phyloP scores from a whole-genome alignment of 2,113 vertebrate genomes.

The Gymnorhina tibicen region DNA sequence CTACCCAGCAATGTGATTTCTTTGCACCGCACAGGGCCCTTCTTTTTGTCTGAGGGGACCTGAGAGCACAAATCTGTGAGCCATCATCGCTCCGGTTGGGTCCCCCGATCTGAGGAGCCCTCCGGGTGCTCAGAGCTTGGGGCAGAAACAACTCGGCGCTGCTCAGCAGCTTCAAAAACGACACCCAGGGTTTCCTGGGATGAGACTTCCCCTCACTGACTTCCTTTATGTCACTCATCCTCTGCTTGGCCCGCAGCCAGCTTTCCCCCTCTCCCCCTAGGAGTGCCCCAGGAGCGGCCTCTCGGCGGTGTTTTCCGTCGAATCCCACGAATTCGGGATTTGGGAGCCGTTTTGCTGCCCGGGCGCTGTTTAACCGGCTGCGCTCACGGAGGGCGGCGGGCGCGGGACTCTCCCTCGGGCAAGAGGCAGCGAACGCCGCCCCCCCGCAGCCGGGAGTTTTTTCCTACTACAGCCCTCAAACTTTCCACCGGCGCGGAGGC shows the following conservation, averaged over 20 bases:
- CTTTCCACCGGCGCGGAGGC: not conserved
- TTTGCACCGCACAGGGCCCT: not conserved
- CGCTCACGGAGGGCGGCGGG: not conserved
- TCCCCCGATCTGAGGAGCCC: not conserved
- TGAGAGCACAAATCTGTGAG: not conserved
- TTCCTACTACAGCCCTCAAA: not conserved
- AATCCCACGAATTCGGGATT: not conserved
- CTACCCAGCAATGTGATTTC: not conserved
- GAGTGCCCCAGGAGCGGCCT: not conserved
- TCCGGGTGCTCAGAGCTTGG: not conserved
- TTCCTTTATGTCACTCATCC: not conserved
- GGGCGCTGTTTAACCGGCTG: not conserved
- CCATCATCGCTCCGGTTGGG: rapidly evolving
- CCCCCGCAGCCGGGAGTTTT: not conserved
- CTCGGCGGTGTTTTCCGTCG: not conserved
- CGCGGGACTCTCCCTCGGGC: not conserved
- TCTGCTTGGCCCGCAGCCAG: not conserved
- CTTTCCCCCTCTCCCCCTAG: not conserved
- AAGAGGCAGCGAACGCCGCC: not conserved
- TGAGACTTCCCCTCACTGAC: rapidly evolving
- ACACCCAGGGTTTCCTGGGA: rapidly evolving
- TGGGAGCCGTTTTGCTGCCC: not conserved
- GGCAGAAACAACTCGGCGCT: not conserved
- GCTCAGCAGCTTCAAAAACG: not conserved
- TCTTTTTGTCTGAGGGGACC: not conserved